Evolutionary conservation across 2,888 invertebrate genomes (phyloP).

Genomic region (Lycocerus yunnanus): DNA sequence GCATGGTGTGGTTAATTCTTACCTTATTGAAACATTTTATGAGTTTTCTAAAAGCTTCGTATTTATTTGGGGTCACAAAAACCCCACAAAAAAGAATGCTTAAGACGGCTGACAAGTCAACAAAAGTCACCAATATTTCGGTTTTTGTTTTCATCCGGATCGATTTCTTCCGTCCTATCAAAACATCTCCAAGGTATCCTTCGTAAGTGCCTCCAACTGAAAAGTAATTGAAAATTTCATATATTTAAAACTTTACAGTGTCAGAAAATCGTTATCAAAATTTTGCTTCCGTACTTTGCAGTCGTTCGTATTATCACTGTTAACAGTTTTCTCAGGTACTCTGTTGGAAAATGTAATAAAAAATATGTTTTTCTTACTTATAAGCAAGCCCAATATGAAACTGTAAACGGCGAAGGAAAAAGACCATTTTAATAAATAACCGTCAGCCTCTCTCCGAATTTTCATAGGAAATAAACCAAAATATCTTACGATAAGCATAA

Average conservation of each 20-base stretch:
- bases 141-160: neutral
- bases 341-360: neutral
- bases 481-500: neutral
- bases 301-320: neutral
- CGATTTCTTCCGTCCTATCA: neutral
- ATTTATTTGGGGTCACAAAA: constrained; percentile 1
- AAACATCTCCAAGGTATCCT: neutral
- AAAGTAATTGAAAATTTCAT: neutral
- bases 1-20: too few relatives aligned
- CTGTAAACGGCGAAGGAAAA: neutral
- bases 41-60: neutral
- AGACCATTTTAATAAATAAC: constrained; percentile 3
- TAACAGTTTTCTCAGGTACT: neutral
- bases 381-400: neutral
- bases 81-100: neutral
- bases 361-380: neutral
- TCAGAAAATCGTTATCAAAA: too few relatives aligned
- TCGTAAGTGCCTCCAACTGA: neutral
- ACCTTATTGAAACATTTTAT: constrained; percentile 3
- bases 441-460: neutral
- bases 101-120: neutral
- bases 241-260: too few relatives aligned
- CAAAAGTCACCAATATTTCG: neutral
- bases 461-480: constrained; percentile 5
- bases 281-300: neutral